Evolutionary conservation across 1,140 invertebrate genomes (phyloP).

Genomic region (Drosophila miranda): DNA sequence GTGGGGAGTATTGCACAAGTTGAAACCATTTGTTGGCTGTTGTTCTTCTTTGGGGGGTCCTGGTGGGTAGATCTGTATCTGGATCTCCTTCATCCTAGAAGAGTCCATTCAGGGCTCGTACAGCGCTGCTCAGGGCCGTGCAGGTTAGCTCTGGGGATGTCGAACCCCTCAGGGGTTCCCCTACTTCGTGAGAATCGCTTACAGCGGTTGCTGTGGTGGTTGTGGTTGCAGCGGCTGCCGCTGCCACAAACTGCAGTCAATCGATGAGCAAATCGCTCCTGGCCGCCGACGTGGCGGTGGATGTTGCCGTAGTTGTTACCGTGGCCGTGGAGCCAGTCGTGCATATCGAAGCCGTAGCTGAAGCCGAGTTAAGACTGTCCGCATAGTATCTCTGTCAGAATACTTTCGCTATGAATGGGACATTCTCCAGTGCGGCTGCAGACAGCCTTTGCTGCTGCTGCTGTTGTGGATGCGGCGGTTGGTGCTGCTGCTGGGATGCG

Average conservation of each 20-base stretch:
- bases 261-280: constrained; percentile 44
- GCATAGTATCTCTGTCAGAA: constrained; percentile 82
- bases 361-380: constrained; percentile 59
- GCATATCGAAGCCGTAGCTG: constrained; percentile 14
- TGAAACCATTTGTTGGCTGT: constrained; percentile 72
- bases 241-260: constrained; percentile 51
- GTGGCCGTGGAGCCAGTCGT: constrained; percentile 22
- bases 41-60: constrained; percentile 16
- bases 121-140: constrained; percentile 66
- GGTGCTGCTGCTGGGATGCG: constrained; percentile 16
- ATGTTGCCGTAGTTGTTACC: constrained; percentile 10
- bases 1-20: constrained; percentile 64
- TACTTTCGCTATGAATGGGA: constrained; percentile 81
- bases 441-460: constrained; percentile 53
- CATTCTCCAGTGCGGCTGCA: constrained; percentile 65
- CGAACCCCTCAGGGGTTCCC: neutral
- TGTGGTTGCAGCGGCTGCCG: constrained; percentile 38
- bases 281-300: neutral
- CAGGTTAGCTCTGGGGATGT: constrained; percentile 45
- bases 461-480: constrained; percentile 33
- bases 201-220: constrained; percentile 6
- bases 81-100: constrained; percentile 35
- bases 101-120: constrained; percentile 71
- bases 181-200: constrained; percentile 14
- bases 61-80: neutral